These are phyloP conservation scores for Chironomus tentans DNA, from an alignment of 2,888 invertebrate genomes.

Conservation along the genomic window DNA sequence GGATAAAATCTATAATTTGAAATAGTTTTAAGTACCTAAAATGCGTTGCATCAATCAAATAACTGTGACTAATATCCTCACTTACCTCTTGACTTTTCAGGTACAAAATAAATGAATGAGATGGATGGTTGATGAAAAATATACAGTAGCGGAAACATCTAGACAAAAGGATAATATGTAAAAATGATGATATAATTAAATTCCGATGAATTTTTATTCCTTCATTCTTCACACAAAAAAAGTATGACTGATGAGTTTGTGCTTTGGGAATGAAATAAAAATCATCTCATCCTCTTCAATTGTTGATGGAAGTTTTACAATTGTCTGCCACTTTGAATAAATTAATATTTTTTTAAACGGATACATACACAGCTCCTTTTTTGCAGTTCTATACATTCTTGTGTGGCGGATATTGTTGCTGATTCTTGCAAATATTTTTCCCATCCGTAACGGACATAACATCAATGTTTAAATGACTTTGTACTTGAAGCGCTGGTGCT, in stretches of 20 bases:
- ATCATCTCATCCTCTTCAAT: too few species aligned
- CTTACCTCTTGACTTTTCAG: background rate
- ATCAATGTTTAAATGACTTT: background rate
- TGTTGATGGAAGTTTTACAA: background rate
- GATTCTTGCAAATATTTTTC: background rate
- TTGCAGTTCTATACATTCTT: background rate
- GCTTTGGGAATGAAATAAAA: background rate
- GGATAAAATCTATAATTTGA: too few species aligned
- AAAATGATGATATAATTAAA: constrained; percentile 25
- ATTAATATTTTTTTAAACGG: background rate
- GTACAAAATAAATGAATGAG: background rate
- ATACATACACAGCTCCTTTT: too few species aligned
- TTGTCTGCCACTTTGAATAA: constrained; percentile 23
- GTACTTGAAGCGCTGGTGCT: background rate
- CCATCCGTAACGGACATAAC: background rate
- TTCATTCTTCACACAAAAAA: background rate
- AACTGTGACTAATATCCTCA: too few species aligned
- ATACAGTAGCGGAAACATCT: background rate
- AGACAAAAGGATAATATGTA: constrained; percentile 21
- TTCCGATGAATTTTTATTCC: constrained; percentile 18
- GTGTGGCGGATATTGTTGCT: background rate
- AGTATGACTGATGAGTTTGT: constrained; percentile 18
- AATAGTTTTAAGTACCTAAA: too few species aligned
- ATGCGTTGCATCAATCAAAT: too few species aligned
- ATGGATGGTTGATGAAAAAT: background rate